A percentile compares a stretch with the other conserved stretches of the same genome.
Conservation (phyloP, 2,888 invertebrate genomes). For the Pyrochroa serraticornis region DNA sequence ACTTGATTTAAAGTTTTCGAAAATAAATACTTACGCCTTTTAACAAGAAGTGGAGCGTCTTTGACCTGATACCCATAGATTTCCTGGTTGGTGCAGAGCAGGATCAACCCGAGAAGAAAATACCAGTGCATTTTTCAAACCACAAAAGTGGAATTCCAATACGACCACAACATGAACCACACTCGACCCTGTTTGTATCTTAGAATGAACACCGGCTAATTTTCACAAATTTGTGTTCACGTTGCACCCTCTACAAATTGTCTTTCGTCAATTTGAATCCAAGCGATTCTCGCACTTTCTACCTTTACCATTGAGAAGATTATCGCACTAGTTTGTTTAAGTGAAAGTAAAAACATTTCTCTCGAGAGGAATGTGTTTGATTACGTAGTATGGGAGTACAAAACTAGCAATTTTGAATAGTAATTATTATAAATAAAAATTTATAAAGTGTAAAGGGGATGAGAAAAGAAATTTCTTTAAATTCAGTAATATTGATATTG, state of each 20-base stretch:
- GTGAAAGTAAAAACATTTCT: conserved; percentile 29
- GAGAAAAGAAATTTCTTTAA: no score
- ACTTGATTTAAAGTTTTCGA: no score
- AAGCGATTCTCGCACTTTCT: conserved; percentile 14
- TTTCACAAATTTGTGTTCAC: neutral
- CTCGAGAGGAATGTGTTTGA: conserved; percentile 14
- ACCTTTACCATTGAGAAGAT: conserved; percentile 11
- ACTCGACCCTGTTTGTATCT: no score
- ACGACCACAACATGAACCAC: neutral
- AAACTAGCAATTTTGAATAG: neutral
- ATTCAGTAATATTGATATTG: no score
- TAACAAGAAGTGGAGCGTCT: conserved; percentile 55
- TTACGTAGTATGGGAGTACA: conserved; percentile 11
- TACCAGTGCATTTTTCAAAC: neutral
- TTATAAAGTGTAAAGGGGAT: no score
- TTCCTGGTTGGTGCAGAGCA: neutral
- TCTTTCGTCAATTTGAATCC: conserved; percentile 4
- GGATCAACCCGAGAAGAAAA: neutral
- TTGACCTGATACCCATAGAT: conserved; percentile 40
- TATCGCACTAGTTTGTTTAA: conserved; percentile 4
- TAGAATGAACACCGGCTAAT: no score
- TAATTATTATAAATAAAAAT: no score
- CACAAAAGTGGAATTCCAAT: no score
- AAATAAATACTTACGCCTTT: conserved; percentile 61
- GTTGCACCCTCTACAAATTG: neutral